phyloP scores from a whole-genome alignment of 2,888 invertebrate genomes.

The Caenorhabditis sp. region DNA sequence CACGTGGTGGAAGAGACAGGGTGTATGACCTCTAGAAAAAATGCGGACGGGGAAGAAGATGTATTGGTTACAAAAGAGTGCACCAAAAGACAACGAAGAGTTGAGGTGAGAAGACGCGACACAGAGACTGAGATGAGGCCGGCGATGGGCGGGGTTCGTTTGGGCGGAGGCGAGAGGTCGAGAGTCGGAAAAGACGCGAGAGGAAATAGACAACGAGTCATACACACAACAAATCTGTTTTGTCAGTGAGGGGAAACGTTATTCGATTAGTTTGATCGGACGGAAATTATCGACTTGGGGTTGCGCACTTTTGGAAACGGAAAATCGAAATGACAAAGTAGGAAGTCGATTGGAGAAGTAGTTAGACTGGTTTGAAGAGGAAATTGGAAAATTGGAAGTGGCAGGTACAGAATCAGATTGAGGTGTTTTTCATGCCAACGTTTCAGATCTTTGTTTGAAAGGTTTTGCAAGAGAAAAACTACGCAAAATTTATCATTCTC shows the following conservation, averaged over 20 bases:
- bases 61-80: constrained; percentile 52
- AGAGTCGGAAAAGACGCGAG: background rate
- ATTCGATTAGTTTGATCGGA: constrained; percentile 64
- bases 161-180: constrained; percentile 41
- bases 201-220: constrained; percentile 38
- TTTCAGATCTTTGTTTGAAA: background rate
- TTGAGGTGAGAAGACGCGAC: constrained; percentile 56
- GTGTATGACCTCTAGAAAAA: constrained; percentile 33
- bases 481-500: too few species aligned
- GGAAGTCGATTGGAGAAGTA: constrained; percentile 15
- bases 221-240: constrained; percentile 64
- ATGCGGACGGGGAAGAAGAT: constrained; percentile 19
- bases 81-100: constrained; percentile 26
- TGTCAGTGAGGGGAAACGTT: constrained; percentile 59
- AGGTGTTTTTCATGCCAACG: too few species aligned
- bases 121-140: constrained; percentile 58
- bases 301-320: constrained; percentile 43
- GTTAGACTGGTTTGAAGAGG: constrained; percentile 35
- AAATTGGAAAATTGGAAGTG: constrained; percentile 11
- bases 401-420: background rate
- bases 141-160: constrained; percentile 51
- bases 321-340: constrained; percentile 21
- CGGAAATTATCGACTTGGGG: constrained; percentile 50
- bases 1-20: constrained; percentile 27
- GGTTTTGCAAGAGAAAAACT: background rate